Percentiles rank a stretch among this genome's conserved stretches.
phyloP scores from a whole-genome alignment of 2,113 vertebrate species.

The Gymnogyps californianus region DNA sequence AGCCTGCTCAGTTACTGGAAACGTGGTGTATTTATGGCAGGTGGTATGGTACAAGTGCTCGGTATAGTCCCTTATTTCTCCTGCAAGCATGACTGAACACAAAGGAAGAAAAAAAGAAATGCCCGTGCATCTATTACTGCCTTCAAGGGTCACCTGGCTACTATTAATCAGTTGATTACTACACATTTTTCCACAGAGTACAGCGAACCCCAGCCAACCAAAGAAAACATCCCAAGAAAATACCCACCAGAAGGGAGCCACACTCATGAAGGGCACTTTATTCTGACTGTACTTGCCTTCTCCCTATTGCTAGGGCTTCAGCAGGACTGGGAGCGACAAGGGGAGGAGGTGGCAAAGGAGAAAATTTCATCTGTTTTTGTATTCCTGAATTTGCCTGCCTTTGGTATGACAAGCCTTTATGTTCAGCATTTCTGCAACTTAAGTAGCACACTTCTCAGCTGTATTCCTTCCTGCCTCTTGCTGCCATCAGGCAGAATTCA shows the following conservation, averaged over 20 bases:
- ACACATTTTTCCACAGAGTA: neutral
- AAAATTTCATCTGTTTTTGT: neutral
- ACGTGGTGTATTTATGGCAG: neutral
- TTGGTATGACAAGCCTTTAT: neutral
- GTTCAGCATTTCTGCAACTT: neutral
- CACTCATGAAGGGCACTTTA: neutral
- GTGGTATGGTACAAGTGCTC: neutral
- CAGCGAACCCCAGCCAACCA: neutral
- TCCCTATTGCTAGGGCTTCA: neutral
- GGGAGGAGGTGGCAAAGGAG: neutral
- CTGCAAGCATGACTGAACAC: neutral
- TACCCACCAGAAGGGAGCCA: neutral
- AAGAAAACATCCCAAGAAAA: neutral
- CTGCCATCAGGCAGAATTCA: neutral
- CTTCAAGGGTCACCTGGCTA: neutral
- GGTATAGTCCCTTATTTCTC: neutral
- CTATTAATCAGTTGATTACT: neutral
- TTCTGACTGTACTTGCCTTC: neutral
- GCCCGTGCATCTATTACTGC: neutral
- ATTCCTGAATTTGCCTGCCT: neutral
- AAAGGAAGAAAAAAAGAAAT: neutral
- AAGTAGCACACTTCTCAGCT: neutral
- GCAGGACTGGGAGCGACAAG: neutral
- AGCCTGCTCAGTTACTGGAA: neutral
- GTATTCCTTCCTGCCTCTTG: neutral